Conservation (phyloP, 1,140 invertebrate genomes). For the Cotesia typhae region DNA sequence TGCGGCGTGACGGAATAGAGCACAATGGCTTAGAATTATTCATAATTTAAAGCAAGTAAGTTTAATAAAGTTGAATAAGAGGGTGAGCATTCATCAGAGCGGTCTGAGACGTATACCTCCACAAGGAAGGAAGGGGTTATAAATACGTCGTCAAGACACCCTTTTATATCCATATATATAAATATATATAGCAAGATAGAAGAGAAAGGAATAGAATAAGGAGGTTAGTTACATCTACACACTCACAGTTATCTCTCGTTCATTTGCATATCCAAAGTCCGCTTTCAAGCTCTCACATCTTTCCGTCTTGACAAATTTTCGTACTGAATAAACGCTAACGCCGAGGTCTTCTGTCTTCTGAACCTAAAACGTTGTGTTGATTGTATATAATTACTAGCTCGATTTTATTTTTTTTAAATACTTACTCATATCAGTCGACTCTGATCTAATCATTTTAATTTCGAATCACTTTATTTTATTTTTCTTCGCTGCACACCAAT, state of each 20-base stretch:
- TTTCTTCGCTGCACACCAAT: too few species aligned
- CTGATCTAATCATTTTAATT: too few species aligned
- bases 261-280: constrained; percentile 61
- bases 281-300: constrained; percentile 38
- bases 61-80: constrained; percentile 55
- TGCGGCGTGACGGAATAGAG: constrained; percentile 34
- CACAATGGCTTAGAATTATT: constrained; percentile 54
- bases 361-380: too few species aligned
- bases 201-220: constrained; percentile 45
- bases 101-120: constrained; percentile 42
- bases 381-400: too few species aligned
- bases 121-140: constrained; percentile 56
- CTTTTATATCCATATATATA: constrained; percentile 28
- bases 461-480: too few species aligned
- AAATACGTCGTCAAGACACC: constrained; percentile 59
- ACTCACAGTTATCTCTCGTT: constrained; percentile 45
- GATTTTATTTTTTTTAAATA: too few species aligned
- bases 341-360: too few species aligned
- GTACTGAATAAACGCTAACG: not conserved
- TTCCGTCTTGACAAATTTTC: constrained; percentile 26
- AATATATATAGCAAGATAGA: constrained; percentile 21
- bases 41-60: constrained; percentile 55
- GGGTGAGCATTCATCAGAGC: constrained; percentile 54
- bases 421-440: too few species aligned
- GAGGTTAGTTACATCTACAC: constrained; percentile 36